Evolutionary conservation across 2,888 invertebrate genomes (phyloP).

Genomic region (Phortica magna): DNA sequence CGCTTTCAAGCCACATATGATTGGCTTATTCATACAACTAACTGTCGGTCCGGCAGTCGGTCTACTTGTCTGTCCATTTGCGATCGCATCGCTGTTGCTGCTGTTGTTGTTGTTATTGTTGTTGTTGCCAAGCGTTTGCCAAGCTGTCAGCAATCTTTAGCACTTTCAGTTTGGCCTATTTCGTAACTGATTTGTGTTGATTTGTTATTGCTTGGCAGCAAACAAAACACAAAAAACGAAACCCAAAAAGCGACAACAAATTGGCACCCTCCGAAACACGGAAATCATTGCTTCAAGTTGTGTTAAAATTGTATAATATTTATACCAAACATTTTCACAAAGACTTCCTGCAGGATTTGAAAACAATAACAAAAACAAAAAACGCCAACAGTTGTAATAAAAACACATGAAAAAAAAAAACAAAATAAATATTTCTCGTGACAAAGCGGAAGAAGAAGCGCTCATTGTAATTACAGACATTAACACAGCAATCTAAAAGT

Average conservation of each 20-base stretch:
- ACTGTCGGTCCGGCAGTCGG: not conserved
- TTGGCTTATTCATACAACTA: not conserved
- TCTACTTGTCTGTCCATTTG: not conserved
- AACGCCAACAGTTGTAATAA: no score
- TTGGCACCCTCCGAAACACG: not conserved
- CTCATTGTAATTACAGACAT: no score
- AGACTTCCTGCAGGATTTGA: not conserved
- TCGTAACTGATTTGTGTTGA: conserved; percentile 22
- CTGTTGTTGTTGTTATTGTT: not conserved
- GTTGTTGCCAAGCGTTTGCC: not conserved
- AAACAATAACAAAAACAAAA: no score
- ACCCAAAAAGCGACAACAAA: not conserved
- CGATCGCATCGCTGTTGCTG: not conserved
- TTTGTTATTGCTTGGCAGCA: conserved; percentile 3
- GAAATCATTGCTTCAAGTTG: not conserved
- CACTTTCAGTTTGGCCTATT: conserved; percentile 19
- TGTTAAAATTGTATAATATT: not conserved
- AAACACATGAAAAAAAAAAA: no score
- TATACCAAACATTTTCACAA: not conserved
- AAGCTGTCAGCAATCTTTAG: conserved; percentile 21
- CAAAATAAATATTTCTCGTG: no score
- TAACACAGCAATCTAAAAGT: no score
- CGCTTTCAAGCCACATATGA: not conserved
- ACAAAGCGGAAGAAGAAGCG: no score
- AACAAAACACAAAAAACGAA: not conserved